Conservation (phyloP, 2,797 vertebrate genomes). For the Protosalanx chinensis region DNA sequence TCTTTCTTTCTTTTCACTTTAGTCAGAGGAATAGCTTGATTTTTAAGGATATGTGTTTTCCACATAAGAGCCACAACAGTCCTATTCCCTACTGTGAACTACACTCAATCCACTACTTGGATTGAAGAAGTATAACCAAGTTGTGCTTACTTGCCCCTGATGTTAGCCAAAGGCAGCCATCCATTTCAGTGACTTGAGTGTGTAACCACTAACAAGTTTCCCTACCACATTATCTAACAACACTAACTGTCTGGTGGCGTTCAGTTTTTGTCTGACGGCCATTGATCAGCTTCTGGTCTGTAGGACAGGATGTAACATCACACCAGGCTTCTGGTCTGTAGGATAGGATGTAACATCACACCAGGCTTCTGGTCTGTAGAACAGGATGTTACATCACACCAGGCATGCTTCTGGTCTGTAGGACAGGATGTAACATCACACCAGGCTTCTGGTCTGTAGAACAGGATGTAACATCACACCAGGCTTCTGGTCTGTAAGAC, state of each 20-base stretch:
- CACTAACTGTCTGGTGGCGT: background rate
- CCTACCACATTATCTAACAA: background rate
- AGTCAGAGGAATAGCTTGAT: conserved; percentile 44
- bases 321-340: conserved; percentile 13
- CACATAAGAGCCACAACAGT: conserved; percentile 55
- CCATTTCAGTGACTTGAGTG: conserved; percentile 51
- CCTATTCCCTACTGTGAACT: conserved; percentile 68
- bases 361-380: conserved; percentile 23
- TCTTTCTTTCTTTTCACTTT: conserved; percentile 49
- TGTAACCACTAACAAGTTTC: conserved; percentile 21
- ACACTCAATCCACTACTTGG: conserved; percentile 60
- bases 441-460: conserved; percentile 23
- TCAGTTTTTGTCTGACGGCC: background rate
- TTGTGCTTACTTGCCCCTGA: conserved; percentile 51
- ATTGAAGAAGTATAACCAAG: conserved; percentile 42
- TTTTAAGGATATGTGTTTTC: conserved; percentile 50
- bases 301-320: conserved; percentile 50
- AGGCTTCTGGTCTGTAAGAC: conserved; percentile 31
- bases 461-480: conserved; percentile 49
- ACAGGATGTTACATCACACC: conserved; percentile 49
- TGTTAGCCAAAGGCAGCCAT: conserved; percentile 57
- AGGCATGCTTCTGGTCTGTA: conserved; percentile 15
- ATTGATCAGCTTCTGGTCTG: conserved; percentile 11
- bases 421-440: conserved; percentile 15
- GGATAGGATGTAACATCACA: conserved; percentile 14